Conservation (phyloP, 1,140 invertebrate species). For the Drosophila micromelanica region DNA sequence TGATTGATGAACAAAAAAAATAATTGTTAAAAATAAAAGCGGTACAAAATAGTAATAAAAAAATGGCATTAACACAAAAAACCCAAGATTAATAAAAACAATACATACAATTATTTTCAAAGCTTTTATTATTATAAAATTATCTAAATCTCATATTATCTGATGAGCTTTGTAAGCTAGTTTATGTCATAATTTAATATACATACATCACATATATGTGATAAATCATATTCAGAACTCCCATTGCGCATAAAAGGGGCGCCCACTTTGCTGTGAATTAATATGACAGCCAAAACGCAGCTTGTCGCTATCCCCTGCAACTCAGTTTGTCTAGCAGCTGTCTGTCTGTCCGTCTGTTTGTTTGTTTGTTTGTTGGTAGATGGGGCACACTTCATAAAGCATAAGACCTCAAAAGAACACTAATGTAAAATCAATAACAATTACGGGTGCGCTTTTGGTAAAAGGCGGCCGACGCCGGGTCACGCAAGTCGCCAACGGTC, state of each 20-base stretch:
- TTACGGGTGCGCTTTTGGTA: constrained; percentile 64
- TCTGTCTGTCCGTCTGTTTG: constrained; percentile 35
- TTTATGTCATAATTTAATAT: background rate
- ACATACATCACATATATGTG: background rate
- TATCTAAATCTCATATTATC: no score
- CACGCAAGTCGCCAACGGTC: constrained; percentile 47
- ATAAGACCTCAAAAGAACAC: constrained; percentile 61
- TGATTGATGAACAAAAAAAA: no score
- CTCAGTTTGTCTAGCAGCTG: constrained; percentile 28
- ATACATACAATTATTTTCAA: no score
- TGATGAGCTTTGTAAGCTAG: background rate
- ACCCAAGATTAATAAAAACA: no score
- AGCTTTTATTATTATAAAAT: no score
- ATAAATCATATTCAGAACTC: background rate
- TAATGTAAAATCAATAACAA: constrained; percentile 82
- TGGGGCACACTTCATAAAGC: constrained; percentile 68
- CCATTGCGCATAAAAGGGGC: background rate
- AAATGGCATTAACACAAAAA: background rate
- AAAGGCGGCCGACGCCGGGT: constrained; percentile 49
- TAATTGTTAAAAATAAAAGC: background rate
- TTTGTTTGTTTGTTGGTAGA: constrained; percentile 18
- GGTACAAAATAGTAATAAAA: background rate
- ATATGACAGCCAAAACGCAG: constrained; percentile 1
- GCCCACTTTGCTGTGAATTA: constrained; percentile 13
- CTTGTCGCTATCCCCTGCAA: background rate